Evolutionary conservation across 2,888 invertebrate species (phyloP).

Genomic region (Drosophila vallismaia): DNA sequence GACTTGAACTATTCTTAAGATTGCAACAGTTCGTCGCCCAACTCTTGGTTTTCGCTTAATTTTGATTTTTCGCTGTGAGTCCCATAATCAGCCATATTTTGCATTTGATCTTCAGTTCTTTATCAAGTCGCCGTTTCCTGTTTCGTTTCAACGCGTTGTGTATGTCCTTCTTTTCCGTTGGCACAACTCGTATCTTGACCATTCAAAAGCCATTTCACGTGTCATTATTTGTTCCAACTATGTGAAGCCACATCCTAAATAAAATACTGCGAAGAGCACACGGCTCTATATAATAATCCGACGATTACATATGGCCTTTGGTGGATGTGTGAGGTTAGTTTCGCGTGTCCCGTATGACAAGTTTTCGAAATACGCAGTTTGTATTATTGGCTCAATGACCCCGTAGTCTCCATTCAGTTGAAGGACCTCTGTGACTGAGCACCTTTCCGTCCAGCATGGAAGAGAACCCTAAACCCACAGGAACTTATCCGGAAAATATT

Average conservation of each 20-base stretch:
- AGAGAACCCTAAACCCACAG: conserved; percentile 61
- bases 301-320: neutral
- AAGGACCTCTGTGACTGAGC: too few relatives aligned
- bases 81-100: conserved; percentile 53
- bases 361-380: too few relatives aligned
- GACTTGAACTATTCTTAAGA: conserved; percentile 1
- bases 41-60: conserved; percentile 37
- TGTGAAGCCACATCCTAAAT: conserved; percentile 81
- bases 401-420: too few relatives aligned
- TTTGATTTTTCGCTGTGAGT: conserved; percentile 27
- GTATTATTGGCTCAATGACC: too few relatives aligned
- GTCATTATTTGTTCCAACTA: conserved; percentile 79
- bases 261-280: conserved; percentile 74
- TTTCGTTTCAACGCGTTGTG: conserved; percentile 8
- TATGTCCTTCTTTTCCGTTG: conserved; percentile 42
- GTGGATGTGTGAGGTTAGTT: too few relatives aligned
- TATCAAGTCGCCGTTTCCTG: conserved; percentile 33
- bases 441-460: conserved; percentile 39
- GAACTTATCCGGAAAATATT: conserved; percentile 36
- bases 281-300: conserved; percentile 48
- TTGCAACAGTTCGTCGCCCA: conserved; percentile 8
- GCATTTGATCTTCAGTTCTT: conserved; percentile 39
- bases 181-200: conserved; percentile 71
- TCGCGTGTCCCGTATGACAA: too few relatives aligned
- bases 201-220: conserved; percentile 83